Conservation (phyloP, 53 echinoderm and acorn worm species). For the Antedon mediterranea region DNA sequence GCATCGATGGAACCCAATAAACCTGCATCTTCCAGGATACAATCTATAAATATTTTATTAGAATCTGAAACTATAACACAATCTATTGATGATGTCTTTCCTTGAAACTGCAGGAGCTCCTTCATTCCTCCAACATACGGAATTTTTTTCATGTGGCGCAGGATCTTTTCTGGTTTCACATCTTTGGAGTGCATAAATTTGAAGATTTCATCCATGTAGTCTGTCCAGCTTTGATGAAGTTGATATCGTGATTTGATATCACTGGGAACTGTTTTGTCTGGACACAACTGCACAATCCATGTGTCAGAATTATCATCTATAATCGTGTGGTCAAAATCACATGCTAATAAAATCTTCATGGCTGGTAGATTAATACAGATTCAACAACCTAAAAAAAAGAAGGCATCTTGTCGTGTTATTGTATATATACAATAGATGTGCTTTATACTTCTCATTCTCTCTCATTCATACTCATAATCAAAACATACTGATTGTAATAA, state of each 20-base stretch:
- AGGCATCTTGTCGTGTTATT: background rate
- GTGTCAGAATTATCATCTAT: constrained; percentile 68
- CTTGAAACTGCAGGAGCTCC: constrained; percentile 46
- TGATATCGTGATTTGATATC: constrained; percentile 26
- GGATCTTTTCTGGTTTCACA: constrained; percentile 23
- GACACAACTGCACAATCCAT: constrained; percentile 49
- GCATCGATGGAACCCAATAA: constrained; percentile 14
- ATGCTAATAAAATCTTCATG: background rate
- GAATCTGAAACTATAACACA: constrained; percentile 70
- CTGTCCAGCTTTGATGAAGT: constrained; percentile 51
- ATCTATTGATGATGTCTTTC: constrained; percentile 23
- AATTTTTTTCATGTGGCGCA: constrained; percentile 33
- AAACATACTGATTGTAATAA: no score
- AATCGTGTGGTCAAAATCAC: constrained; percentile 91
- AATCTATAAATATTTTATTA: constrained; percentile 61
- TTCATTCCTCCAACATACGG: constrained; percentile 53
- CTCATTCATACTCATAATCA: no score
- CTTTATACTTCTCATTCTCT: no score
- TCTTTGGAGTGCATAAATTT: constrained; percentile 33
- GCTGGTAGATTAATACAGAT: background rate
- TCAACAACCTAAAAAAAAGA: background rate
- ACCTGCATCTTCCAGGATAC: constrained; percentile 23
- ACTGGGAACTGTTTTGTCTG: constrained; percentile 37
- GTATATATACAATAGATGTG: background rate
- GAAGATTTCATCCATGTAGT: constrained; percentile 70